Percentiles rank a stretch among this genome's conserved stretches.
Conservation (phyloP, 1,140 invertebrate species). For the Neodiprion pinetum region DNA sequence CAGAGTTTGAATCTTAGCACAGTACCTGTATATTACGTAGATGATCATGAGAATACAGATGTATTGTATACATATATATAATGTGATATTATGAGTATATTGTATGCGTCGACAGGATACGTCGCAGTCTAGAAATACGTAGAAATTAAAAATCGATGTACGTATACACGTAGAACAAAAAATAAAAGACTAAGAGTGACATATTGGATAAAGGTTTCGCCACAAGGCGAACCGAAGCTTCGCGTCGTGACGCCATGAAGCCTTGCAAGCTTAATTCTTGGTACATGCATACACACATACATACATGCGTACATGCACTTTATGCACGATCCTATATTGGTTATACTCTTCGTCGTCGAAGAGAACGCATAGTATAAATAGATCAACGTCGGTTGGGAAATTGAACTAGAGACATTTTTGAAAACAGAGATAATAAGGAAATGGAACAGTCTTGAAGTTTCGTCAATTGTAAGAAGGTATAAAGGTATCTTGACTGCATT, state of each 20-base stretch:
- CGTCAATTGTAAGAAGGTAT: too few relatives aligned
- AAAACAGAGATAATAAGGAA: too few relatives aligned
- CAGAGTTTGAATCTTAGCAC: neutral
- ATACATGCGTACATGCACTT: too few relatives aligned
- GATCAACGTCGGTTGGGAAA: too few relatives aligned
- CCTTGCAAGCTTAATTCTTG: neutral
- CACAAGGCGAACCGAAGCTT: neutral
- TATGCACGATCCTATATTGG: too few relatives aligned
- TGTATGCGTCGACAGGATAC: neutral
- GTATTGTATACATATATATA: too few relatives aligned
- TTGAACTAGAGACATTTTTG: too few relatives aligned
- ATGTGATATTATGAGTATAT: neutral
- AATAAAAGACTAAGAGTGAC: neutral
- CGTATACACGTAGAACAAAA: neutral
- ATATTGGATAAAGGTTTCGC: neutral
- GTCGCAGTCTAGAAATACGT: neutral
- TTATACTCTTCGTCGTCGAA: too few relatives aligned
- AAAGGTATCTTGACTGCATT: too few relatives aligned
- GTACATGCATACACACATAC: neutral
- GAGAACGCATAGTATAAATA: too few relatives aligned
- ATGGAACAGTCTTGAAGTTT: too few relatives aligned
- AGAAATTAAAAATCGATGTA: neutral
- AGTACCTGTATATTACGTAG: neutral
- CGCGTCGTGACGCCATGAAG: neutral
- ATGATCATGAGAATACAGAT: constrained; percentile 3